Evolutionary conservation across 2,797 vertebrate genomes (phyloP), one percentile per base, ranked within the genome.

Genomic region (Scolopax rusticola): DNA sequence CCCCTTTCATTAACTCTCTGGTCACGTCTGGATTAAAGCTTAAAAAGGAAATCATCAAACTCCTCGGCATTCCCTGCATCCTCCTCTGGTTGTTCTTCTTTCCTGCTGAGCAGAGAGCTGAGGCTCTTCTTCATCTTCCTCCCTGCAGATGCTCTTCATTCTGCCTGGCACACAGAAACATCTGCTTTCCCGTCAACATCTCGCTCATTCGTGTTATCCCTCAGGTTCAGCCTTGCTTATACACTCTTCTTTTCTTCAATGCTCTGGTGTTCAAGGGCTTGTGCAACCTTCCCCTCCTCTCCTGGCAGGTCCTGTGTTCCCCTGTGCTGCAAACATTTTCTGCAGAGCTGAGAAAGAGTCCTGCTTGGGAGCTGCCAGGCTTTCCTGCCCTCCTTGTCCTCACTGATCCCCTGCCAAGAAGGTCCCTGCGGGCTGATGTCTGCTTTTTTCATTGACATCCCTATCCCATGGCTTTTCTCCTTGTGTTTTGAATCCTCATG

Each of bases 161-260:
- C 38, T 77, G 41, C 73, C 33, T 68, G 63, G 28, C 47, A 28
- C 0, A 4, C 12, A 61, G 54, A 45, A 92, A 77, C 32, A 21
- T 61, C 61, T 65, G 41, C 41, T 78, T 83, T 77, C 59, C 54
- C 53, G 50, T 16, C 41, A n/a, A 4, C 69, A 50, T 23, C 6
- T 54, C 2, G 0, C 36, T 76, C 12, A 1, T 59, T 68, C 0
- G 0, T 45, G 48, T 38, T 65, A 43, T 12, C 32, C 21, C 38
- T 78, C n/a, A 13, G 3, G 17, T 32, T 83, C 76, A 76, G 54
- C 43, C 38, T 57, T 45, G 23, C 21, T 83, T 12, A 2, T 15
- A 24, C 30, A 45, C 24, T 85, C 54, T 41, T 56, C 56, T 57
- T 33, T 65, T 50, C 47, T 43, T 32, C 3, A 2, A 10, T 45